Evolutionary conservation across 2,113 vertebrate genomes (phyloP).

Genomic region (Galbula dea): DNA sequence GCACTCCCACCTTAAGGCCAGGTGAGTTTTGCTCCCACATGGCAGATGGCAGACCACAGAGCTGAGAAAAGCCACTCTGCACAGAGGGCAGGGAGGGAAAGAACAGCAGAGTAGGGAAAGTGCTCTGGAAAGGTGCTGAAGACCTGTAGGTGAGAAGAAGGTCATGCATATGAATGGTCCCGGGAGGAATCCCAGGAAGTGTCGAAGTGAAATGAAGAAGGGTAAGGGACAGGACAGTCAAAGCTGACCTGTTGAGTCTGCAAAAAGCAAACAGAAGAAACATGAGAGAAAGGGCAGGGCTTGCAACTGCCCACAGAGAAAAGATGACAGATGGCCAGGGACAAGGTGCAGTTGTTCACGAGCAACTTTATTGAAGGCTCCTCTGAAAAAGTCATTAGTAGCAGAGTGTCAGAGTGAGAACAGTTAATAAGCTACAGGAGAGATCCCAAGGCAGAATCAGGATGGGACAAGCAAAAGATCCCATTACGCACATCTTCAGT

Average conservation of each 20-base stretch:
- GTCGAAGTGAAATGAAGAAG: neutral
- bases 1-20: neutral
- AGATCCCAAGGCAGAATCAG: neutral
- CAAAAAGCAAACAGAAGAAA: neutral
- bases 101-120: fast-evolving
- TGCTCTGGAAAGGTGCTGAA: neutral
- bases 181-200: neutral
- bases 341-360: neutral
- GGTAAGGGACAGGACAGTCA: neutral
- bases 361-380: neutral
- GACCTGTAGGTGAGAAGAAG: neutral
- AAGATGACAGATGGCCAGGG: neutral
- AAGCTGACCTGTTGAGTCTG: neutral
- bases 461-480: neutral
- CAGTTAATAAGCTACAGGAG: neutral
- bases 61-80: neutral
- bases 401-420: neutral
- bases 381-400: neutral
- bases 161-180: fast-evolving
- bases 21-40: neutral
- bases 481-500: neutral
- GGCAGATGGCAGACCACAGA: neutral
- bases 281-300: neutral
- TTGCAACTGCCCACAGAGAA: neutral
- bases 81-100: neutral